Evolutionary conservation across 2,888 invertebrate genomes (phyloP).

Genomic region (Lacanobia oleracea): DNA sequence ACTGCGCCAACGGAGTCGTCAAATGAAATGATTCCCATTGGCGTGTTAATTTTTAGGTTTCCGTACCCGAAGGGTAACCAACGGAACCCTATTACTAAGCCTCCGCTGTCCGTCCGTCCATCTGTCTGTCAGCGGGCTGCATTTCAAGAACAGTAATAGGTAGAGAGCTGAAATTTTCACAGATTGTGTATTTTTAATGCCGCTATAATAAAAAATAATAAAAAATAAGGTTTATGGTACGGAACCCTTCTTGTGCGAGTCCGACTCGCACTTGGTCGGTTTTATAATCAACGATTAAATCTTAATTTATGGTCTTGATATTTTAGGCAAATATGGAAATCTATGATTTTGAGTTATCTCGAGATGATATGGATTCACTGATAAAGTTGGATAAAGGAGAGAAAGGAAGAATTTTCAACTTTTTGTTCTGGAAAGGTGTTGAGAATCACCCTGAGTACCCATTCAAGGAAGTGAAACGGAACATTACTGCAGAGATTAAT

Average conservation of each 20-base stretch:
- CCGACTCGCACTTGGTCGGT: no score
- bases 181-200: no score
- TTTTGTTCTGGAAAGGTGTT: conserved; percentile 92
- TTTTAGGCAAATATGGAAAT: conserved; percentile 92
- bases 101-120: no score
- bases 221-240: no score
- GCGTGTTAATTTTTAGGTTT: not conserved
- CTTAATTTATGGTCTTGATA: conserved; percentile 1
- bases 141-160: no score
- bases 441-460: conserved; percentile 94
- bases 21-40: not conserved
- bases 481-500: not conserved
- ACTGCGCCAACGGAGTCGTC: no score
- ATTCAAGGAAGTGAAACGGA: conserved; percentile 77
- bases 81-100: no score
- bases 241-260: no score
- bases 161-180: no score
- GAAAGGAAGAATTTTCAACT: conserved; percentile 92
- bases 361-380: conserved; percentile 89
- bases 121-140: no score
- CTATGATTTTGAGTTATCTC: conserved; percentile 91
- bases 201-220: no score
- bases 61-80: no score
- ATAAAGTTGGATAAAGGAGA: conserved; percentile 91
- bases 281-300: not conserved